Base-by-base conservation (phyloP, 2,888 invertebrate genomes). In the Drosophila melanosoma region DNA sequence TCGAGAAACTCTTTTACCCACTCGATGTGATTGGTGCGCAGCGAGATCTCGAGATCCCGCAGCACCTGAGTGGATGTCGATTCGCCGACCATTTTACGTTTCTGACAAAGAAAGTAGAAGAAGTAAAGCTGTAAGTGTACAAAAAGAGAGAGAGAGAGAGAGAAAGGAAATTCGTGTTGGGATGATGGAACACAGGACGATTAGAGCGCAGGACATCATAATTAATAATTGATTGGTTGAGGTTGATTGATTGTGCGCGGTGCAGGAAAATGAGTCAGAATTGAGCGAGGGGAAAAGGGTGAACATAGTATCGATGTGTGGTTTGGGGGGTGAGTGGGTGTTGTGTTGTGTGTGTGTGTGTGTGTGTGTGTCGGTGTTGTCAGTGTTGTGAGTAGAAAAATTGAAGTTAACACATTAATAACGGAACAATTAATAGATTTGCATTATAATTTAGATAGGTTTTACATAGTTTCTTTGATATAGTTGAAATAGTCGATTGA, bases 21-120 rank as follows among this genome's bases (percentile, higher is more conserved):
- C 98, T 99, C 99, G 93, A 99, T 99, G 94, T 98, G 98, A 94
- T 99, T 99, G 80, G 99, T 99, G 91, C 99, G 96, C 90, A 99
- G 94, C 53, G 99, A 99, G 93, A 99, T 99, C 95, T 99, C 99
- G 93, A 99, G 95, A 95, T 99, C 99, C 91, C 99, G 95, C 76
- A 99, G 95, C 87, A 99, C 98, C 95, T 99, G 99, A 53, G 99
- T 99, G 67, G 99, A 99, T 74, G 99, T 99, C 59, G 98, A 97
- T 93, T 99, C 98, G 71, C 98, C 98, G 75, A 99, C 97, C 96
- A 98, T 97, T 95, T 98, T 98, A 92, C 98, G 95, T 95, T 98
- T 99, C 98, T 99, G 96, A 74, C 95, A 96, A 93, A 94, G 93
- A 91, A 93, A 93, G 93, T 94, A 93, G 92, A 93, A 88, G 81